Evolutionary conservation across 2,113 vertebrate genomes (phyloP).

Genomic region (Ornithorhynchus anatinus): DNA sequence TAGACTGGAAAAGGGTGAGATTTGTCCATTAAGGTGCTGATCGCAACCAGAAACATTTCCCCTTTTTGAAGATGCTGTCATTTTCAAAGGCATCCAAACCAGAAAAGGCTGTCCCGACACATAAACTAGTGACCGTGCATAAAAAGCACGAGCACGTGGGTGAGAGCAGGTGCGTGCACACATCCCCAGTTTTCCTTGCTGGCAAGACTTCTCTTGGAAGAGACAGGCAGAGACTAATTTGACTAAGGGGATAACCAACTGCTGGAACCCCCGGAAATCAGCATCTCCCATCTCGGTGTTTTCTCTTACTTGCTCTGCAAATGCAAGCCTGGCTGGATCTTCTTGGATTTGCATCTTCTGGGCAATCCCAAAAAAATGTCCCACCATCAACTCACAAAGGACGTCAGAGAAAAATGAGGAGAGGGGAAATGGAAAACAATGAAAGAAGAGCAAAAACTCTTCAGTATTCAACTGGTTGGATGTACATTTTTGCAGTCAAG

Average conservation of each 20-base stretch:
- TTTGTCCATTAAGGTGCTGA: too few species aligned
- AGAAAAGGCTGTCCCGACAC: neutral
- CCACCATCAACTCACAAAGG: neutral
- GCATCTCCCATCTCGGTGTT: neutral
- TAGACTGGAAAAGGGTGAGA: neutral
- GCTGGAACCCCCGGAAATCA: neutral
- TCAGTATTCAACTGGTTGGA: too few species aligned
- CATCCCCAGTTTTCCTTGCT: neutral
- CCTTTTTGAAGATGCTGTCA: neutral
- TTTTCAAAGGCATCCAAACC: neutral
- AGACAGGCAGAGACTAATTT: neutral
- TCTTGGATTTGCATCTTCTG: neutral
- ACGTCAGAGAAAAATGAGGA: neutral
- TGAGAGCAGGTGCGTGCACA: neutral
- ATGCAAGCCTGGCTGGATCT: neutral
- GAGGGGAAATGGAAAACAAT: neutral
- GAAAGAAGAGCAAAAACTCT: neutral
- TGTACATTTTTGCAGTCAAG: neutral
- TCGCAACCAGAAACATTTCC: neutral
- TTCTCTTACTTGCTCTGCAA: constrained; percentile 18
- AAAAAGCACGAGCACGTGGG: neutral
- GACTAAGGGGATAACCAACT: neutral
- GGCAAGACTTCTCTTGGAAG: neutral
- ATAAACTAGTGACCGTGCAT: neutral
- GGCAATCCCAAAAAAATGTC: neutral